Evolutionary conservation across 92 coral and sea anemone genomes (phyloP).

Genomic region (Zoanthus gigantus): DNA sequence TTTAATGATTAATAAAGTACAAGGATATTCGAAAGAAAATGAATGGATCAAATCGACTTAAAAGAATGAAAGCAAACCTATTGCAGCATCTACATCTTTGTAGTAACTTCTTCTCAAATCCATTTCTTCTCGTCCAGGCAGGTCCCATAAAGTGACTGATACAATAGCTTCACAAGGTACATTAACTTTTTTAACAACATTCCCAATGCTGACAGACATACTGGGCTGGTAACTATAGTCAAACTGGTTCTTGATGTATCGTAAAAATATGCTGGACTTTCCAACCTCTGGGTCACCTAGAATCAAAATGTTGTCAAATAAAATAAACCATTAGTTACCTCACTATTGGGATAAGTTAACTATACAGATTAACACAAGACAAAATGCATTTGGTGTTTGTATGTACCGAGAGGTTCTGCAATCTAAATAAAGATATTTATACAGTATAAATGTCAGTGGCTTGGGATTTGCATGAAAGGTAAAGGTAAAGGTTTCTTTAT

Average conservation of each 20-base stretch:
- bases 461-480: too few relatives aligned
- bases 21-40: not conserved
- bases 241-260: constrained; percentile 98
- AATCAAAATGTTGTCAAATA: not conserved
- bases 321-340: too few relatives aligned
- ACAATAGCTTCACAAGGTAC: constrained; percentile 96
- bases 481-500: too few relatives aligned
- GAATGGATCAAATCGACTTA: too few relatives aligned
- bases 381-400: too few relatives aligned
- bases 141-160: constrained; percentile 96
- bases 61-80: constrained; percentile 65
- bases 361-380: too few relatives aligned
- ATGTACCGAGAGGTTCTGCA: too few relatives aligned
- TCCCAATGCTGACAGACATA: constrained; percentile 92
- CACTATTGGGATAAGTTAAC: too few relatives aligned
- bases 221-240: constrained; percentile 99
- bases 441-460: too few relatives aligned
- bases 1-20: too few relatives aligned
- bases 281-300: constrained; percentile 98
- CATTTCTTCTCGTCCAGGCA: constrained; percentile 99
- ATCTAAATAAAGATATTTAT: too few relatives aligned
- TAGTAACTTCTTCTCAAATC: constrained; percentile 96
- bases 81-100: constrained; percentile 99
- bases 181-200: constrained; percentile 95
- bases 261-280: constrained; percentile 91